Conservation (phyloP, 2,888 invertebrate species). For the Chloroclystis v-ata region DNA sequence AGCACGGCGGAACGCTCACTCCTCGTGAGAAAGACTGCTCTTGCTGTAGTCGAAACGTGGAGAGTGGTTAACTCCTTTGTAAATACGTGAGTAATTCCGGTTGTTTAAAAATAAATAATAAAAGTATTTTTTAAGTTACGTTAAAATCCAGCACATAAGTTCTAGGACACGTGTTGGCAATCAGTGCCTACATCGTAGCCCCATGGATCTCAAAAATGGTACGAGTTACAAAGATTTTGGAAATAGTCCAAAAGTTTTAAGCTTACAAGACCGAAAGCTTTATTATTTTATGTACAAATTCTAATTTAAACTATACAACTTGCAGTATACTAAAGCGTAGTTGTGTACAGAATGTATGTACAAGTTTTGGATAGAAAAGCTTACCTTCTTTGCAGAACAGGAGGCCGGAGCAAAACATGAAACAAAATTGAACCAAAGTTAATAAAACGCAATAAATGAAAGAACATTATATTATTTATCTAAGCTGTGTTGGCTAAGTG, state of each 20-base stretch:
- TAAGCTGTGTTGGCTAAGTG: no score
- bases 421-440: conserved; percentile 17
- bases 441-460: background rate
- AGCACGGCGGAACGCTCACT: no score
- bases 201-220: background rate
- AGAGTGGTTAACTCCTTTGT: no score
- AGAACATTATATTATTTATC: no score
- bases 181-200: no score
- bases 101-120: no score
- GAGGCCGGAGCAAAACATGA: conserved; percentile 11
- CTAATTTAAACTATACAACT: background rate
- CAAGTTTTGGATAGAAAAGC: background rate
- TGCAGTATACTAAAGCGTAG: background rate
- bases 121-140: no score
- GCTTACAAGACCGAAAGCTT: background rate
- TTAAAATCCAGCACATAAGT: background rate
- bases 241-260: background rate
- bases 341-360: background rate
- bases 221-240: conserved; percentile 1
- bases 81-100: no score
- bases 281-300: background rate
- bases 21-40: no score
- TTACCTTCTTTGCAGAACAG: conserved; percentile 23
- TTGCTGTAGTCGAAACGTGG: no score
- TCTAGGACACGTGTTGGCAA: no score